Conservation (phyloP, 2,113 vertebrate genomes). For the Oceanodroma tethys region DNA sequence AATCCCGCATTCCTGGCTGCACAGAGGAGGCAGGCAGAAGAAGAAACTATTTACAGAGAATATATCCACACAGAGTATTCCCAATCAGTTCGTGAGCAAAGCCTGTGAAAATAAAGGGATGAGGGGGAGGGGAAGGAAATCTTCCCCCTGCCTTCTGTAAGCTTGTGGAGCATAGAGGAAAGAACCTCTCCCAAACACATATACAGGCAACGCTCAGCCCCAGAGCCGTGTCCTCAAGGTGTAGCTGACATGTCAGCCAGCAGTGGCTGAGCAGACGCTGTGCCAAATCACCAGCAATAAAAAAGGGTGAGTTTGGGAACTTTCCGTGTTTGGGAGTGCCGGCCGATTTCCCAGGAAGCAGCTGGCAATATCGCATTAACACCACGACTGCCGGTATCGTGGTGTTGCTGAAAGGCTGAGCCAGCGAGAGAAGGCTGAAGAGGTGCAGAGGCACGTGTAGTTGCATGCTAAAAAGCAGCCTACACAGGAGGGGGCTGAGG, state of each 20-base stretch:
- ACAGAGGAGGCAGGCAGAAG: background rate
- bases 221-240: background rate
- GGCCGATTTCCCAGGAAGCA: background rate
- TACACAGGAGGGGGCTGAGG: background rate
- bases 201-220: fast-evolving
- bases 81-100: background rate
- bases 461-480: background rate
- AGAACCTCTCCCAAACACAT: background rate
- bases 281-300: background rate
- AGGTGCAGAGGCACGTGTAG: fast-evolving
- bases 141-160: background rate
- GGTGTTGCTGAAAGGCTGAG: background rate
- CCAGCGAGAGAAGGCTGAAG: fast-evolving
- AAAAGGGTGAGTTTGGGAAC: background rate
- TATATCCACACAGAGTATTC: background rate
- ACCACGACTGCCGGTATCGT: background rate
- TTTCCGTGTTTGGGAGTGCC: background rate
- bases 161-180: background rate
- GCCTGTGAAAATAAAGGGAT: background rate
- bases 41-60: constrained; percentile 45
- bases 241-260: background rate
- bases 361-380: background rate
- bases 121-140: background rate
- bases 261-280: background rate
- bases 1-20: background rate